Evolutionary conservation across 2,888 invertebrate genomes (phyloP), one percentile per base, ranked within the genome.

Genomic region (Meteorus colon): DNA sequence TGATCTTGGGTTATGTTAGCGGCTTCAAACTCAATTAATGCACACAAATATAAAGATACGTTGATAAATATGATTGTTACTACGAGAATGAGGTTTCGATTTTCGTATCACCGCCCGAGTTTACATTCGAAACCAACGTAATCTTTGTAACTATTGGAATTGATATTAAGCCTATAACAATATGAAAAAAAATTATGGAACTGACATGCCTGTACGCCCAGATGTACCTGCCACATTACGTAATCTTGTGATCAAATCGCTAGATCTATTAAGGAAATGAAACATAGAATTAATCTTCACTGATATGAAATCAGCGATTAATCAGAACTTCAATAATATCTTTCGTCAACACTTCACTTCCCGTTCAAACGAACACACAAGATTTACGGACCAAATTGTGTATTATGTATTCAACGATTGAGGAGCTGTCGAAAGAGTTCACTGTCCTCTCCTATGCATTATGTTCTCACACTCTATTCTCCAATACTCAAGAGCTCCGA

Each of bases 291-390:
- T 14, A 37, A 65, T 27, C 19, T 6, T 45, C 41, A 66, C 48
- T 68, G 45, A 77, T 77, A 41, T 10, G 24, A 72, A 85, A 85
- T 83, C 86, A 84, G 27, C 84, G 86, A 60, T 75, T 80, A 37
- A 80, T 81, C 76, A 81, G 63, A 19, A 74, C 73, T 14, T 84
- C 80, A 62, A 83, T 78, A 62, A 77, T 62, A 69, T 81, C 84
- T 5, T 80, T 81, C 34, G 81, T 80, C 24, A 86, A 45, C 41
- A 41, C 12, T 31, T 76, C 80, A 24, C 77, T 78, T 16, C 84
- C 86, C 1, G 83, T 79, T 67, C 80, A 83, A 37, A 80, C 80
- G 74, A 79, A 85, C n/a, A 82, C 65, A 62, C 84, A 76, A 55
- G 80, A 83, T n/a, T 81, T 65, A 14, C 80, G 81, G 14, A 82